These are phyloP conservation scores for Cylloceria caligata DNA, from an alignment of 2,888 invertebrate species.

Conservation along the genomic window DNA sequence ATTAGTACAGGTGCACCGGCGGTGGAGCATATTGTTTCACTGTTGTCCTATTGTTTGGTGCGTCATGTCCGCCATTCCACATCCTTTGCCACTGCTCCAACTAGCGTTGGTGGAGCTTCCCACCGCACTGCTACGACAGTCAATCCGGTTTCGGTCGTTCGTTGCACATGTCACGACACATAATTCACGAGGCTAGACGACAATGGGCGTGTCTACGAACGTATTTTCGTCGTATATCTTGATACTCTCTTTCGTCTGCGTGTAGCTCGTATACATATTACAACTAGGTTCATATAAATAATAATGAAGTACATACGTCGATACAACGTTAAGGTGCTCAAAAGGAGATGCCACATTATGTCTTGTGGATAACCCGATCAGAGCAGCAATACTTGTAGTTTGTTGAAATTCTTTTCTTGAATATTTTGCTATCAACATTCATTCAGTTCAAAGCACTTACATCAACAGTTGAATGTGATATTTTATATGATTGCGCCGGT, in stretches of 20 bases:
- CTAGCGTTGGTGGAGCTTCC: neutral
- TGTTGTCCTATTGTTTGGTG: constrained; percentile 76
- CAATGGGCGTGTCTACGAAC: constrained; percentile 19
- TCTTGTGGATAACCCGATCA: no score
- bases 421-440: no score
- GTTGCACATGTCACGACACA: constrained; percentile 9
- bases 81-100: constrained; percentile 37
- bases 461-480: neutral
- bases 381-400: no score
- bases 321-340: no score
- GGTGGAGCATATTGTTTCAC: constrained; percentile 75
- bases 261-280: neutral
- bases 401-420: no score
- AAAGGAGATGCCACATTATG: no score
- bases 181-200: constrained; percentile 29
- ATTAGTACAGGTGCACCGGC: constrained; percentile 72
- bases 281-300: neutral
- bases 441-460: neutral
- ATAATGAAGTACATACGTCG: neutral
- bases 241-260: neutral
- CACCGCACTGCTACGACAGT: constrained; percentile 4
- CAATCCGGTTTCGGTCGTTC: constrained; percentile 25
- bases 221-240: constrained; percentile 11
- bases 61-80: constrained; percentile 69
- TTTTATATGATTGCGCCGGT: neutral